Conservation (phyloP, 2,113 vertebrate genomes). For the Hymenochirus boettgeri region DNA sequence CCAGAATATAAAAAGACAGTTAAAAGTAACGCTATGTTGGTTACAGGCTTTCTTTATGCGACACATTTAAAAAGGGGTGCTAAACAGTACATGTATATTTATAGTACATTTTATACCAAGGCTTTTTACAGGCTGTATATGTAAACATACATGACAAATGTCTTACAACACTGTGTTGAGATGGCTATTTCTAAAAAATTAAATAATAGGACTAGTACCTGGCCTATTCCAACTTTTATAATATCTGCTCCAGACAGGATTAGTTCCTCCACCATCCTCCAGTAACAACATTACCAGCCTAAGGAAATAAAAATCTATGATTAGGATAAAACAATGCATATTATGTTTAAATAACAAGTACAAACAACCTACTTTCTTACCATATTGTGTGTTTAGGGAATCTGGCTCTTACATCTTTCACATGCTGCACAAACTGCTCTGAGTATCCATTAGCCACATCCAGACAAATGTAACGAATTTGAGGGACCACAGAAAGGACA, state of each 20-base stretch:
- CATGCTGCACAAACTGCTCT: slow-evolving; percentile 85
- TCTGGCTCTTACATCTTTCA: slow-evolving; percentile 75
- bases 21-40: too few relatives aligned
- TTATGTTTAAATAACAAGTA: neutral
- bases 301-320: slow-evolving; percentile 14
- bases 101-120: too few relatives aligned
- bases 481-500: slow-evolving; percentile 66
- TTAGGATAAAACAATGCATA: neutral
- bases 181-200: too few relatives aligned
- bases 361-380: slow-evolving; percentile 49
- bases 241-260: slow-evolving; percentile 87
- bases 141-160: too few relatives aligned
- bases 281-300: slow-evolving; percentile 90
- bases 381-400: slow-evolving; percentile 81
- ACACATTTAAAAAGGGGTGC: too few relatives aligned
- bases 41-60: too few relatives aligned
- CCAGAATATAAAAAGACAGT: too few relatives aligned
- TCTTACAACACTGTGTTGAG: too few relatives aligned
- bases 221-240: slow-evolving; percentile 93
- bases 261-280: slow-evolving; percentile 90
- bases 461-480: slow-evolving; percentile 78
- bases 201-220: slow-evolving; percentile 61
- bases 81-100: too few relatives aligned
- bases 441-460: slow-evolving; percentile 92
- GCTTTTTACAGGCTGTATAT: too few relatives aligned